These are phyloP conservation scores for Drosophila bocki DNA, from an alignment of 1,140 invertebrate genomes.

Conservation along the genomic window DNA sequence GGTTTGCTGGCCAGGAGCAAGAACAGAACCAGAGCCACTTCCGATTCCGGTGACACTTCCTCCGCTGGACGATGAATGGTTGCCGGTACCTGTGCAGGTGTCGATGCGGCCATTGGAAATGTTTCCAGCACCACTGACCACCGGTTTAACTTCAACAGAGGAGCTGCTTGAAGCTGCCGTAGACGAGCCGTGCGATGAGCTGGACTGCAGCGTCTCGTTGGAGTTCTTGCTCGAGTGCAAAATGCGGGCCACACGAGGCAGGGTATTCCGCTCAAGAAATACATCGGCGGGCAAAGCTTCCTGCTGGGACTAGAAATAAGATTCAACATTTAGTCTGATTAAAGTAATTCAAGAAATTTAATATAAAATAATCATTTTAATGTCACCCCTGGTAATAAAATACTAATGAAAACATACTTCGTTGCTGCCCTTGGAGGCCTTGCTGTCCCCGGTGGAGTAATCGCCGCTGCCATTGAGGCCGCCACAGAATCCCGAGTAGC, in stretches of 20 bases:
- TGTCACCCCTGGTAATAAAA: neutral
- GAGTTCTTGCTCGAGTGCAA: constrained; percentile 66
- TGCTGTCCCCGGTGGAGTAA: constrained; percentile 84
- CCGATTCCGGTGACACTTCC: constrained; percentile 45
- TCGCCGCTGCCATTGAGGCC: constrained; percentile 73
- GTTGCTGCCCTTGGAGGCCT: constrained; percentile 77
- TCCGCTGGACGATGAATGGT: constrained; percentile 71
- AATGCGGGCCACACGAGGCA: constrained; percentile 87
- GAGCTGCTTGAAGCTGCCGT: constrained; percentile 74
- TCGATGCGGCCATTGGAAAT: constrained; percentile 29
- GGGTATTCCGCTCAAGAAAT: constrained; percentile 87
- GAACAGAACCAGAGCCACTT: constrained; percentile 30
- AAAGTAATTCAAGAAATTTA: neutral
- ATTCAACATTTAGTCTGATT: neutral
- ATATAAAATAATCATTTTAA: constrained; percentile 1
- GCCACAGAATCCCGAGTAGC: constrained; percentile 56
- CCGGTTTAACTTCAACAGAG: constrained; percentile 55
- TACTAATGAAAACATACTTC: constrained; percentile 61
- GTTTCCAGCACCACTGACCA: constrained; percentile 8
- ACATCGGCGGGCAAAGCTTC: constrained; percentile 79
- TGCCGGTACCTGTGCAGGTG: constrained; percentile 30
- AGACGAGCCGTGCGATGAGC: constrained; percentile 82
- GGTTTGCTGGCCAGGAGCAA: constrained; percentile 30
- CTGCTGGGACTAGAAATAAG: constrained; percentile 46
- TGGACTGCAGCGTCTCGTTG: constrained; percentile 82